A percentile compares a stretch with the other conserved stretches of the same genome.
Evolutionary conservation across 2,888 invertebrate species (phyloP).

Genomic region (Mesochorus sp.): DNA sequence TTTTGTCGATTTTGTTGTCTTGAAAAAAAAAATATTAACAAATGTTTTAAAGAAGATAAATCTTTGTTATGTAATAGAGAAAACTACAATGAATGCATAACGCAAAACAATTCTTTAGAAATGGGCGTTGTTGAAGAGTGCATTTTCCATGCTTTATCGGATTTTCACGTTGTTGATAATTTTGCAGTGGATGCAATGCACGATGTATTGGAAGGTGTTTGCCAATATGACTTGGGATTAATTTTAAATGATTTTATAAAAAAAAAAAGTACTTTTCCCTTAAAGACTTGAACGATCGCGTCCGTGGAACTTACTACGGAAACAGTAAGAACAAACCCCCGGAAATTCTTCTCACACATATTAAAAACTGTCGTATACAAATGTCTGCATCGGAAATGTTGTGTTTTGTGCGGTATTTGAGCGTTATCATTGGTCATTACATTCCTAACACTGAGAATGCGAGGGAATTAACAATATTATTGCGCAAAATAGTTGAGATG

Average conservation of each 20-base stretch:
- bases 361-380: neutral
- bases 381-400: neutral
- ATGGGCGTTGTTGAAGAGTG: constrained; percentile 48
- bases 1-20: constrained; percentile 64
- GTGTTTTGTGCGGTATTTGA: neutral
- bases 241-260: constrained; percentile 54
- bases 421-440: constrained; percentile 1
- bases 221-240: constrained; percentile 38
- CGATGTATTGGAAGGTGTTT: constrained; percentile 32
- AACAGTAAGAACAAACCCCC: constrained; percentile 44
- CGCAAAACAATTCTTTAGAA: neutral
- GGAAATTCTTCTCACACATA: constrained; percentile 2
- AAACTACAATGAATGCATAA: constrained; percentile 8
- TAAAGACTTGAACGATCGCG: constrained; percentile 41
- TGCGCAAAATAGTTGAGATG: constrained; percentile 39
- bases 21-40: constrained; percentile 24
- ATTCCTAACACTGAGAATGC: constrained; percentile 39
- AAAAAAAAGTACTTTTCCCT: constrained; percentile 43
- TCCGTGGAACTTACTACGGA: constrained; percentile 57
- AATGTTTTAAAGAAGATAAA: neutral
- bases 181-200: constrained; percentile 28
- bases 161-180: constrained; percentile 41
- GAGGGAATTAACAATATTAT: constrained; percentile 42
- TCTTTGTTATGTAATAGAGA: neutral
- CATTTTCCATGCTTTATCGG: constrained; percentile 28